Evolutionary conservation across 2,888 invertebrate species (phyloP), one percentile per base, ranked within the genome.

Genomic region (Spatulosminthurus flaviceps): DNA sequence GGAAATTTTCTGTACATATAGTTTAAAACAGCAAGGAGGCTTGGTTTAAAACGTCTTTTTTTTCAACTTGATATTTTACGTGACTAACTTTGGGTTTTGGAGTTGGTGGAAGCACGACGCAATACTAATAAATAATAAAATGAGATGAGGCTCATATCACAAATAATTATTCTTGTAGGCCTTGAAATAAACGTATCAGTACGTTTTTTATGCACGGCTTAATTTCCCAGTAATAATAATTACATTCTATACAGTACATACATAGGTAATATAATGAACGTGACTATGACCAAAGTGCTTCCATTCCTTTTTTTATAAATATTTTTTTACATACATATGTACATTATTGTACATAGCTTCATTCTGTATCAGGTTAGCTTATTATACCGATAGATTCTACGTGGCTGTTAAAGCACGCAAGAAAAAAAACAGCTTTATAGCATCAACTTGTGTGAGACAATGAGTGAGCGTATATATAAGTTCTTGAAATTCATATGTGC

Each of bases 171-270:
- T 51, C 9, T 51, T 11, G 51, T 51, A 51, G 51, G 5, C 51
- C 51, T 51, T 51, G 51, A 51, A 51, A 51, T 51, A 51, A 51
- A 51, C 16, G 51, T 51, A 51, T 13, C 51, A 19, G 51, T n/a
- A 51, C n/a, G 19, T 2, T 51, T n/a, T n/a, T n/a, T 51, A 51
- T 51, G 51, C n/a, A 51, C 16, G 5, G 19, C 1, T 51, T 51
- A 51, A 51, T 51, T 51, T 51, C n/a, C n/a, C n/a, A n/a, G n/a
- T 51, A 13, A 19, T 51, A 19, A 2, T 11, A n/a, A 51, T 16
- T 51, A 51, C n/a, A n/a, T n/a, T n/a, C n/a, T n/a, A n/a, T n/a
- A n/a, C n/a, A n/a, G n/a, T n/a, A n/a, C n/a, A n/a, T n/a, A n/a
- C n/a, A n/a, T n/a, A n/a, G n/a, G n/a, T n/a, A n/a, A n/a, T 51